Base-by-base conservation (phyloP, 2,888 invertebrate genomes). In the Oligia strigilis region DNA sequence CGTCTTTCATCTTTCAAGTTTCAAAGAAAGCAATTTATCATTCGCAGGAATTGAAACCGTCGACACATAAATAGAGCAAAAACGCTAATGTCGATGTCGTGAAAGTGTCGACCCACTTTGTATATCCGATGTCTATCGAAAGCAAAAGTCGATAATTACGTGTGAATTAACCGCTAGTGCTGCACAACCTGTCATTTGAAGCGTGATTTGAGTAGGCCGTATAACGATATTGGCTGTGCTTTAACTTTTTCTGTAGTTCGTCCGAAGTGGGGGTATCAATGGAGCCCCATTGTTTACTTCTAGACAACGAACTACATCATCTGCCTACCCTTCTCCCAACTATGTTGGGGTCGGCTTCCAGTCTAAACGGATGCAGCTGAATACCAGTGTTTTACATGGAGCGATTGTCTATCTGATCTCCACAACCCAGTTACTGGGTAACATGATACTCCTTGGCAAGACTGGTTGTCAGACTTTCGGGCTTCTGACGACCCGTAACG, bases 61-160 rank as follows among this genome's bases (percentile, higher is more conserved):
- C 52, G 29, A 65, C 67, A 78, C 19, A 73, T 72, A 81, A 83
- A 85, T 77, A 77, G 75, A 82, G 49, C 46, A 84, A 89, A 85
- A 89, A 85, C 72, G 76, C 73, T 46, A 75, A 71, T 77, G 89
- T 81, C 85, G 94, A 69, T 77, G 89, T 81, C 86, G 94, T 91
- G 94, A 94, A 95, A 94, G 94, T 93, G 86, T 87, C 92, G 93
- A 90, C 89, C 89, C 77, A 89, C 84, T 80, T 88, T 84, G 90
- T 90, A 90, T 91, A 91, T 92, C 91, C 90, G 91, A 91, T 91
- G 89, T 89, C 92, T 90, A 92, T 91, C 84, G 94, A 94, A 93
- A 94, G 94, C 92, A 94, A 94, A 86, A 94, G 94, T 93, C 78
- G 82, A 88, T 90, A 89, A 89, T 89, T 87, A 89, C 82, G 87